These are phyloP conservation scores for Norana najaformis DNA, from an alignment of 2,888 invertebrate species.

Conservation along the genomic window DNA sequence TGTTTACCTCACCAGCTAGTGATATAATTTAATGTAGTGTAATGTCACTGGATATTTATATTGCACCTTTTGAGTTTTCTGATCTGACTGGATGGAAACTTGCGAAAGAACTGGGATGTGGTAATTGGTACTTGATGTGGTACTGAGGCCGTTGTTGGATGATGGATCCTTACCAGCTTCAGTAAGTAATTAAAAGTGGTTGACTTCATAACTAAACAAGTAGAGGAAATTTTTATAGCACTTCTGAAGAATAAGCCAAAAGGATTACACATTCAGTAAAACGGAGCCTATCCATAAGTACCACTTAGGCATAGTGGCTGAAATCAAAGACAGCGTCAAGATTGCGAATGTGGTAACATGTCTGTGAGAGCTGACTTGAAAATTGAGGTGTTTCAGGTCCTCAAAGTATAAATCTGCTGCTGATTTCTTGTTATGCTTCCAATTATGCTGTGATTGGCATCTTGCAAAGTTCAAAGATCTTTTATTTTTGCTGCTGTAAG, in stretches of 20 bases:
- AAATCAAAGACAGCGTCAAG: background rate
- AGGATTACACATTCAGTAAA: background rate
- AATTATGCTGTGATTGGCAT: background rate
- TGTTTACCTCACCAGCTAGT: background rate
- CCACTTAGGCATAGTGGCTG: background rate
- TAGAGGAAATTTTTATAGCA: too few relatives aligned
- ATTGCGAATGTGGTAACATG: background rate
- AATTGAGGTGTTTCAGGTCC: background rate
- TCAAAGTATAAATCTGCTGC: background rate
- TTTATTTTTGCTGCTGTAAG: background rate
- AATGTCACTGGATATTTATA: background rate
- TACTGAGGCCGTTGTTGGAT: background rate
- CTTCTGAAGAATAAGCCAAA: background rate
- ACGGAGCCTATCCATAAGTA: too few relatives aligned
- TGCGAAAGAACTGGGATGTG: background rate
- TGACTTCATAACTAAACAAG: background rate
- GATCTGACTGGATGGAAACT: background rate
- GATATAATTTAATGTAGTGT: background rate
- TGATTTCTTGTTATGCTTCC: slow-evolving; percentile 13
- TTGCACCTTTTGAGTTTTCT: background rate
- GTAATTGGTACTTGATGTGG: background rate
- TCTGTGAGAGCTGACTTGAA: too few relatives aligned
- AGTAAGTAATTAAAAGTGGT: background rate
- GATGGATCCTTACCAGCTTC: background rate
- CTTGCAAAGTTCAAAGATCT: background rate